Conservation (phyloP, 2,888 invertebrate species). For the Polydrusus pterygomalis region DNA sequence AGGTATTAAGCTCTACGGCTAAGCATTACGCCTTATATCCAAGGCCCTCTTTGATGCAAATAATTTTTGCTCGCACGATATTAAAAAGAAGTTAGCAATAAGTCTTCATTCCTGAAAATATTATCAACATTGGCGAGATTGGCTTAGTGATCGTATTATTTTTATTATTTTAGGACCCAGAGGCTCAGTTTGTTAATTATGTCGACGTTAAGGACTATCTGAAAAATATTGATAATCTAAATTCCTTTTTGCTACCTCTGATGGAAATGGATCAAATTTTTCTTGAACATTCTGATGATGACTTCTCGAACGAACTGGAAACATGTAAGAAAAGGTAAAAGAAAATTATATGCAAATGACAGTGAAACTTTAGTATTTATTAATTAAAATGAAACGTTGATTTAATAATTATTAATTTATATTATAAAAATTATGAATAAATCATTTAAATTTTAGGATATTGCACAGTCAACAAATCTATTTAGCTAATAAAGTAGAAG, state of each 20-base stretch:
- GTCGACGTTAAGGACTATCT: slow-evolving; percentile 53
- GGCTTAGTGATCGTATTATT: too few relatives aligned
- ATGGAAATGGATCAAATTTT: slow-evolving; percentile 42
- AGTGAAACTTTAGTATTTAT: too few relatives aligned
- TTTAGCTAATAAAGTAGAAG: slow-evolving; percentile 75
- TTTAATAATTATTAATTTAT: too few relatives aligned
- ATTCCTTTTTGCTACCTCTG: slow-evolving; percentile 36
- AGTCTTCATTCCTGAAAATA: too few relatives aligned
- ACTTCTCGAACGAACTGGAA: slow-evolving; percentile 47
- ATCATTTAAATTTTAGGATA: slow-evolving; percentile 73
- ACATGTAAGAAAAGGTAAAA: slow-evolving; percentile 56
- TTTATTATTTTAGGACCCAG: slow-evolving; percentile 53
- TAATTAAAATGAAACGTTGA: too few relatives aligned
- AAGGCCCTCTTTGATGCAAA: too few relatives aligned
- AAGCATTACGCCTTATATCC: too few relatives aligned
- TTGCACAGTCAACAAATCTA: slow-evolving; percentile 76
- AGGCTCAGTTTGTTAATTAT: slow-evolving; percentile 58
- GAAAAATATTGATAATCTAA: slow-evolving; percentile 55
- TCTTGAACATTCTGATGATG: slow-evolving; percentile 52
- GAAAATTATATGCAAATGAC: not conserved
- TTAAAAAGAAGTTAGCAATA: too few relatives aligned
- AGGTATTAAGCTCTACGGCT: too few relatives aligned
- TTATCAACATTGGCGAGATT: too few relatives aligned
- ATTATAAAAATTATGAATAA: too few relatives aligned
- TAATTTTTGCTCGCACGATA: too few relatives aligned